Base-by-base conservation (phyloP, 1,140 invertebrate genomes). In the Mycetomoellerius zeteki region DNA sequence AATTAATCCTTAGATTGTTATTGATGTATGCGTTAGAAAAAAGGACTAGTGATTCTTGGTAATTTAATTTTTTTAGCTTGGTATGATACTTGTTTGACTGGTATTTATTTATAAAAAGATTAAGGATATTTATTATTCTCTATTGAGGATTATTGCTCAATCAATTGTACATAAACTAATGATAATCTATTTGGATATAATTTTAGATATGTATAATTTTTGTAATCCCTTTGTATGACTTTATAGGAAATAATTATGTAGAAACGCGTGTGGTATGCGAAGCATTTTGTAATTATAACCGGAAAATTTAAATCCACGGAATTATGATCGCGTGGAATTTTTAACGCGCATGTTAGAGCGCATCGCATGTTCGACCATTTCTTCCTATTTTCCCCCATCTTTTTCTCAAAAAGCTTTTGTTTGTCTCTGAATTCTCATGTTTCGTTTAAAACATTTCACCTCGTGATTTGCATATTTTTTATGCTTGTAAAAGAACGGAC, bases 311-410 rank as follows among this genome's bases (percentile, higher is more conserved):
- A 81, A 81, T 81, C 50, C 78, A 47, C 16, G 33, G 6, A 56
- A 81, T 81, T 81, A 58, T 54, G 16, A 58, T 24, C 50, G 64
- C 50, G 16, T 71, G 64, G 78, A 81, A 81, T 81, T 81, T 81
- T 81, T 81, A 43, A 24, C 50, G 27, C 14, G 30, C 50, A 30
- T 10, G 27, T 77, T 33, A 50, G 27, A 14, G 27, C 14, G 8
- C 47, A 27, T 81, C 10, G 78, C 78, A 24, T 27, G 65, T 58
- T 81, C 52, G 50, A 71, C 47, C 52, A 3, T 56, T 16, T 81
- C 16, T 81, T 80, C 21, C 33, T 69, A 56, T 81, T 69, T 71
- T 56, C 64, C 47, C 3, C 10, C 14, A 33, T 54, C 14, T 69
- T 69, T 80, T 54, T 37, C 12, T 19, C 14, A 30, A 37, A 37